Conservation (phyloP, 2,888 invertebrate genomes). For the Drosophila infuscata region DNA sequence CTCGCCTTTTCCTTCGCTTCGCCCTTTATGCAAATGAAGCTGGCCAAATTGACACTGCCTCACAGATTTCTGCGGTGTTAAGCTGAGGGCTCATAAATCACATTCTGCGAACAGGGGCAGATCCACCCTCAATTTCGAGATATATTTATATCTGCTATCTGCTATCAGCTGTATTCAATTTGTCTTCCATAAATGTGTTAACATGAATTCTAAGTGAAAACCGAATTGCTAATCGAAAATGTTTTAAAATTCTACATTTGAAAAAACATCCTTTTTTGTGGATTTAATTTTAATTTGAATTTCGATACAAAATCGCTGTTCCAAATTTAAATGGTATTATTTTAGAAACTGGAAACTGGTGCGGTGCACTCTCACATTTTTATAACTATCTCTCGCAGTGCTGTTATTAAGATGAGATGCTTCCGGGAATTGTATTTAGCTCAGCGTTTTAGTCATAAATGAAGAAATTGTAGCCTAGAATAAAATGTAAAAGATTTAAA, state of each 20-base stretch:
- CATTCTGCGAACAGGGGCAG: conserved; percentile 20
- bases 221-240: background rate
- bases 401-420: background rate
- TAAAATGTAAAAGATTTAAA: background rate
- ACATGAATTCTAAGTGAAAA: background rate
- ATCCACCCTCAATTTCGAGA: background rate
- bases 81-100: conserved; percentile 75
- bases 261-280: too few species aligned
- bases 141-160: background rate
- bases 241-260: too few species aligned
- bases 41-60: conserved; percentile 77
- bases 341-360: background rate
- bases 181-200: background rate
- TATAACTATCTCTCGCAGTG: background rate
- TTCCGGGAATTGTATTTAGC: background rate
- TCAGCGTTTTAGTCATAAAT: background rate
- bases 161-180: background rate
- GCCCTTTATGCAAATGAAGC: conserved; percentile 71
- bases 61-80: conserved; percentile 77
- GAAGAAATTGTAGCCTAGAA: background rate
- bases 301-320: background rate
- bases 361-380: background rate
- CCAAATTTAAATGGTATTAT: background rate
- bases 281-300: too few species aligned
- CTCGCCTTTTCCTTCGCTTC: conserved; percentile 8